Base-by-base conservation (phyloP, 2,113 vertebrate genomes). In the Hemichromis elongatus region DNA sequence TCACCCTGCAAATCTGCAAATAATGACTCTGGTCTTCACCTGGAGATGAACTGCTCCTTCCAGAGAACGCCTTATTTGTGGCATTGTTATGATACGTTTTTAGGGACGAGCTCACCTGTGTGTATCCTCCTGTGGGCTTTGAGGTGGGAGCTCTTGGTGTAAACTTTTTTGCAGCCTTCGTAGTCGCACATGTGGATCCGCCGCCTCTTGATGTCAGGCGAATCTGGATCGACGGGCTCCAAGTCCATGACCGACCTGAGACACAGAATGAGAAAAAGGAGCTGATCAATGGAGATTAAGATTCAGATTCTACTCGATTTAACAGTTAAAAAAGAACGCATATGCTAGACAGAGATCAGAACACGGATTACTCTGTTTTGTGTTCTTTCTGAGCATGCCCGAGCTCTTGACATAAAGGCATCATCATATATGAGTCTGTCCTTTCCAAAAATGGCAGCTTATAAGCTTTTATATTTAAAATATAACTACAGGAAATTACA, bases 131-230 rank as follows among this genome's bases (percentile, higher is more conserved):
- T 92, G 90, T 99, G 98, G 47, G 98, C 98, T 95, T 99, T 99
- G 86, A 99, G 96, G 93, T 99, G 98, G 81, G 98, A 99, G 88
- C 98, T 99, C 95, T 99, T 99, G 78, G 98, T 99, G 95, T 99
- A 99, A 83, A 99, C 98, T 89, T 99, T 99, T 92, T 97, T 98
- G 94, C 98, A 99, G 90, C 98, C 98, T 33, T 98, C 98, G 2
- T 99, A 99, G 95, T 99, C 98, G 8, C 98, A 99, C 93, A 97
- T 98, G 95, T 99, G 98, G 94, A 98, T 98, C 75, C 98, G 96
- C 88, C 98, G 96, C 95, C 97, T 97, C 95, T 98, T 99, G 89
- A 97, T 92, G 88, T 98, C 98, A 0, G 98, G 97, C 1, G 97
- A 98, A 7, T 98, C 98, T 0, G 96, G 92, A 3, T 96, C 96